Evolutionary conservation across 1,140 invertebrate species (phyloP), one percentile per base, ranked within the genome.

Genomic region (Trichonephila clavipes): DNA sequence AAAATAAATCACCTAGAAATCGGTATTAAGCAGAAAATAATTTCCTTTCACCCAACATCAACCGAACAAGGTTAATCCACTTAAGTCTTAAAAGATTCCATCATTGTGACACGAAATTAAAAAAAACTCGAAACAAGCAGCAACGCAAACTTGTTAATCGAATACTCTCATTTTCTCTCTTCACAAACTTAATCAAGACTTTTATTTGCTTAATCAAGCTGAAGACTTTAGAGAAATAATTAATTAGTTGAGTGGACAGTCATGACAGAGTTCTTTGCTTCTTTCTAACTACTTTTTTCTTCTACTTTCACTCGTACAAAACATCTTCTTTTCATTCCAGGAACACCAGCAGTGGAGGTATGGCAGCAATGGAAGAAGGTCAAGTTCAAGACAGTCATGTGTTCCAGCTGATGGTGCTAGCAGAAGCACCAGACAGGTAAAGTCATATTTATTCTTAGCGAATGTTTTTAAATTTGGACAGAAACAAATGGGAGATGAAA

Each of bases 311-410:
- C 7, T 61, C 14, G 61, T 86, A 61, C 1, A 58, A 2, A 81
- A 61, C 8, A 28, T 90, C 61, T 90, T 51, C 81, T 69, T 40
- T 58, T 28, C 51, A 4, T 92, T 88, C 10, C 72, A 93, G 92
- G 92, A 93, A 14, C 86, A 93, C 59, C 85, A 88, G 8, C 86
- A 93, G 34, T 93, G 92, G 92, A 58, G 92, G 10, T 81, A 88
- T 81, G 85, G 62, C 40, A 24, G 85, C 1, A 88, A 64, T 21
- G 85, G 40, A 21, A 61, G 92, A 19, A 24, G 92, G n/a, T 69
- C 92, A 5, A 93, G 86, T 66, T 82, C 85, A n/a, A 51, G 86
- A 14, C 92, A 93, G 59, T 72, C 86, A n/a, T 66, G 90, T 40
- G 18, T 88, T 7, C 69, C 92, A 12, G 28, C 44, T 0, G 92